Base-by-base conservation (phyloP, 2,797 vertebrate genomes). In the Pseudomugil gertrudae region DNA sequence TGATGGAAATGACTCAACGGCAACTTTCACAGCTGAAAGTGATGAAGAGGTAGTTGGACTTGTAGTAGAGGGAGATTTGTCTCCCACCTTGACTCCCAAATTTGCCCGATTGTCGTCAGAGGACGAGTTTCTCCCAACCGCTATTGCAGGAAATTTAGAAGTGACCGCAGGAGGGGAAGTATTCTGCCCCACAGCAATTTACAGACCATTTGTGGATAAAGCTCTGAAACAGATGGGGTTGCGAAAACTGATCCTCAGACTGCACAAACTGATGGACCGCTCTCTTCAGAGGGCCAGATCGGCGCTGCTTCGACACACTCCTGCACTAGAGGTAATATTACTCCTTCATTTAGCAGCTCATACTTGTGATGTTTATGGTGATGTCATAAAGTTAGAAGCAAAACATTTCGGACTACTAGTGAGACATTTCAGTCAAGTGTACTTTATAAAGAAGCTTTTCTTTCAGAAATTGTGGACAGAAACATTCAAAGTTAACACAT, bases 161-260 rank as follows among this genome's bases (percentile, higher is more conserved):
- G 21, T 29, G 23, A 33, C 56, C 5, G 72, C 14, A 1, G 78
- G 79, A 81, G 92, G 92, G 24, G 92, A 91, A 60, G 91, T 93
- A 2, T 93, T 95, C 74, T 97, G 94, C 83, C 94, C 97, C 74
- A 99, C 97, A 14, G 95, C 97, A 81, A 99, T 99, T 87, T 99
- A 99, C 87, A 95, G 98, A 30, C 98, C 98, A 0, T 99, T 99
- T 94, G 98, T 99, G 86, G 98, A 99, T 93, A 99, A 99, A 92
- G 98, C 98, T 57, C 94, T 99, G 93, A 99, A 99, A 91, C 98
- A 99, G 89, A 99, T 99, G 98, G 98, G 98, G 52, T 92, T 99
- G 58, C 94, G 98, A 61, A 99, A 99, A 89, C 91, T 99, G 63
- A 99, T 99, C 89, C 92, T 98, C 74, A 93, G 98, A 88, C 95